Base-by-base conservation (phyloP, 1,140 invertebrate genomes). In the Drosophila sulfurigaster region DNA sequence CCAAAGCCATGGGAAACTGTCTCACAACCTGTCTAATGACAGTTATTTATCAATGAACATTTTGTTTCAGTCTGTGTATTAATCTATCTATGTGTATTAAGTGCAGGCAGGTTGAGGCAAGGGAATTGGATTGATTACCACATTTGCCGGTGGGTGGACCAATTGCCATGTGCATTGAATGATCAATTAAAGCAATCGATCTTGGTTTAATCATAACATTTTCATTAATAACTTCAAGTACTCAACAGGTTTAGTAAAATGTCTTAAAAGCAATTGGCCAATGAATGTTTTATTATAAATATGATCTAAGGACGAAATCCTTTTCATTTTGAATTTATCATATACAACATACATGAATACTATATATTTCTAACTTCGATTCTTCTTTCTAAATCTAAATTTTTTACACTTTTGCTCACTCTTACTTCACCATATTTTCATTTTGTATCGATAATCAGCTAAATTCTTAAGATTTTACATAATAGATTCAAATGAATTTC, bases 11-110 rank as follows among this genome's bases (percentile, higher is more conserved):
- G 78, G 70, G 80, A 89, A 89, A 78, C 78, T 66, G 35, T 54
- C 25, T 38, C 46, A 43, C 57, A 54, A 57, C 7, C 5, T 28
- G 30, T 48, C 70, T 88, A 88, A 88, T 88, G 81, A 81, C 71
- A 81, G 85, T 83, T 85, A 89, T 88, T 88, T 79, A 81, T 88
- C 85, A 88, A 85, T 88, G 76, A 59, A 57, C 59, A 75, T 60
- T 74, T 64, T 62, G 45, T 59, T 32, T 35, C 32, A n/a, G 28
- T 4, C 30, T 64, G 11, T 49, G 20, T 30, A 20, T 20, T 20
- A 20, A 20, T 20, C 16, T 20, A 20, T 20, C 16, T 20, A 20
- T 25, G 46, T 43, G 15, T 45, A 35, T 16, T 43, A 58, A 43
- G 38, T 58, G 51, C 38, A 41, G 38, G 32, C 13, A 15, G 35